Evolutionary conservation across 2,888 invertebrate species (phyloP).

Genomic region (Atherix ibis): DNA sequence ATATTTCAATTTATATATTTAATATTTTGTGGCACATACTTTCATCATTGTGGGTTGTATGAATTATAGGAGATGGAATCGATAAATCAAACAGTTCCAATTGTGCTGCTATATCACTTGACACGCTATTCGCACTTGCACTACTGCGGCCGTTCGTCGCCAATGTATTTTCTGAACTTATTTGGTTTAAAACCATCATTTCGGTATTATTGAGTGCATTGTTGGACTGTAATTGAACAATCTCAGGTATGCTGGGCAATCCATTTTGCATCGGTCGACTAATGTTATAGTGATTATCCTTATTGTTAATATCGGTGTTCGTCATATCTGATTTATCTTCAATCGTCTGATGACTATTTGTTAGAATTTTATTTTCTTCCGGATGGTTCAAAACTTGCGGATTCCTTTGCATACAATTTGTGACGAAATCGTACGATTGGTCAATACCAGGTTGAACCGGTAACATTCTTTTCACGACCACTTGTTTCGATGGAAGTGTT

Average conservation of each 20-base stretch:
- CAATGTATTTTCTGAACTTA: too few species aligned
- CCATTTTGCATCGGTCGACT: not conserved
- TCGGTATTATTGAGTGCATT: not conserved
- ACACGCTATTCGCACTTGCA: too few species aligned
- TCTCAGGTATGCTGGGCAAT: not conserved
- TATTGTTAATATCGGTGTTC: constrained; percentile 29
- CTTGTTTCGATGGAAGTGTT: constrained; percentile 31
- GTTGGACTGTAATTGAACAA: too few species aligned
- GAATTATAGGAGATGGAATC: constrained; percentile 10
- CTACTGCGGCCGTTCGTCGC: too few species aligned
- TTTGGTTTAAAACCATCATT: not conserved
- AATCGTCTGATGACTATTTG: constrained; percentile 12
- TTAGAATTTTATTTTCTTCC: constrained; percentile 10
- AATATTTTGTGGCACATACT: constrained; percentile 4
- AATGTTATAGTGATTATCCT: constrained; percentile 1
- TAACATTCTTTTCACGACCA: constrained; percentile 60
- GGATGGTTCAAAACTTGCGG: too few species aligned
- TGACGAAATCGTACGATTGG: constrained; percentile 20
- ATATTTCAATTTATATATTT: not conserved
- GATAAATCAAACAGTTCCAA: constrained; percentile 12
- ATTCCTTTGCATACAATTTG: constrained; percentile 13
- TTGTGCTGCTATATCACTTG: not conserved
- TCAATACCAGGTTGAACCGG: constrained; percentile 41
- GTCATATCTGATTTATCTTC: constrained; percentile 19
- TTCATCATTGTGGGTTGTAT: constrained; percentile 1